Base-by-base conservation (phyloP, 2,888 invertebrate species). In the Andrena minutula region DNA sequence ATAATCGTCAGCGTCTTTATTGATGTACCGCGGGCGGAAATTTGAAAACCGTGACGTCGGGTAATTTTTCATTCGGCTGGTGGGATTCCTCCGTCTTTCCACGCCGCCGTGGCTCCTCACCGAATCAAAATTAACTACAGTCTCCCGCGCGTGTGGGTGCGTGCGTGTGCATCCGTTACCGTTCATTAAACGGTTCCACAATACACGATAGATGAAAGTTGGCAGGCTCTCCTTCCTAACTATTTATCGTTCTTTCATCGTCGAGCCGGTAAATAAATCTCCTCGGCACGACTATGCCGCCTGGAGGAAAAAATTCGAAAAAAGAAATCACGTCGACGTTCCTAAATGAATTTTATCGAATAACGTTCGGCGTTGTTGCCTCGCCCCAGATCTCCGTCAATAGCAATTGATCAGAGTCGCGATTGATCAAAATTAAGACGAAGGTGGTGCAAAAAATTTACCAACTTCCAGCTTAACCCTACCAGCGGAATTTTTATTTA, bases 1-100 rank as follows among this genome's bases (percentile, higher is more conserved):
- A 88, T 87, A 87, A 88, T 88, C 77, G 85, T 79, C 87, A 85
- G 82, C 65, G 79, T 74, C 75, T 80, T 86, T 86, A 86, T 88
- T 85, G 88, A 86, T 85, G 88, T 82, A 74, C 84, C 77, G 73
- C 80, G 75, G 82, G 72, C 68, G 73, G 79, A 77, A 86, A 85
- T 76, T 78, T 76, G 82, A 82, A 85, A 89, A 87, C 75, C 85
- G 73, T 84, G 74, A 79, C 72, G 89, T 78, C 66, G 63, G 80
- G 74, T 85, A 76, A 87, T 87, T 87, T 87, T 86, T 88, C 88
- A 88, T 80, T 72, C 75, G 76, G 2, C 60, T 51, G 28, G 47
- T 41, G 70, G 53, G 72, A 68, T 60, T 60, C 64, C 79, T 41
- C 23, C 74, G 35, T 79, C 83, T 72, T 71, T 68, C 84, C 58